A percentile compares a stretch with the other conserved stretches of the same genome.
phyloP scores from a whole-genome alignment of 2,797 vertebrate species.

The Taeniopygia guttata region DNA sequence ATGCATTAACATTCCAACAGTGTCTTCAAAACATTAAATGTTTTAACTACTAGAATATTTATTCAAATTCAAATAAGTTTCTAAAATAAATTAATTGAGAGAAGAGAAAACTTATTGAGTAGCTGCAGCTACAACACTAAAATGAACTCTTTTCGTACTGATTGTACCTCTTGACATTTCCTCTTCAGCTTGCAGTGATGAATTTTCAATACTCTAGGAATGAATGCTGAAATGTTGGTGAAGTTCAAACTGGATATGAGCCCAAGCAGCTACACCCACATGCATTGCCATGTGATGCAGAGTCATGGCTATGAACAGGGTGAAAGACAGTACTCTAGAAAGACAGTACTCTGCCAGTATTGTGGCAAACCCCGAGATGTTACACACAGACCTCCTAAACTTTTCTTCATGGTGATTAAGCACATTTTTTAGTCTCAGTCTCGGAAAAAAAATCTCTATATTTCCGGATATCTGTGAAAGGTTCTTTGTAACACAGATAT shows the following conservation, averaged over 20 bases:
- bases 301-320: neutral
- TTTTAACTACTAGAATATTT: conserved; percentile 11
- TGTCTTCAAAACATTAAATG: neutral
- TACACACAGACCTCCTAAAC: neutral
- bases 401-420: neutral
- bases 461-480: neutral
- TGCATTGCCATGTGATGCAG: neutral
- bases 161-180: conserved; percentile 44
- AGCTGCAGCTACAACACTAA: neutral
- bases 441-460: neutral
- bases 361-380: neutral
- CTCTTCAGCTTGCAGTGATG: neutral
- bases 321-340: neutral
- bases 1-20: neutral
- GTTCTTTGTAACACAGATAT: neutral
- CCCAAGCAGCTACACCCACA: neutral
- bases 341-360: neutral
- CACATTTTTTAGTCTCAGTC: neutral
- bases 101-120: neutral
- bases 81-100: conserved; percentile 44
- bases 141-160: neutral
- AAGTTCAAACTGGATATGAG: neutral
- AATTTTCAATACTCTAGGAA: neutral
- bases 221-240: neutral
- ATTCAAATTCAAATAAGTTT: conserved; percentile 34